Conservation (phyloP, 1,140 invertebrate species). For the Tetraneura akinire region DNA sequence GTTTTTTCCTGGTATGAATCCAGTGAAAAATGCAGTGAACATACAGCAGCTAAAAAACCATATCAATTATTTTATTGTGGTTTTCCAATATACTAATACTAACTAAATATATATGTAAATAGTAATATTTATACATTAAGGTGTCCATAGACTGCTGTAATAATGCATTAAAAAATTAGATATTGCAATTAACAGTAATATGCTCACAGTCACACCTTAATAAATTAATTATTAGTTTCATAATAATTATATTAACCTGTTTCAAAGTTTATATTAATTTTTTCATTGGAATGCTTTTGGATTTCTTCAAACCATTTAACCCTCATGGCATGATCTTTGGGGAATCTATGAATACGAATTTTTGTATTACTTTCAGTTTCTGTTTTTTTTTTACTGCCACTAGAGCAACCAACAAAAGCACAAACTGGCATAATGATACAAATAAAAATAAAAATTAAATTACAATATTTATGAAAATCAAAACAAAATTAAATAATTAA, state of each 20-base stretch:
- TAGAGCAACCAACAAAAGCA: not conserved
- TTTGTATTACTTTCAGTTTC: not conserved
- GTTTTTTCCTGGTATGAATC: not conserved
- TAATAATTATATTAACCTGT: not conserved
- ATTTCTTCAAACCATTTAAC: not conserved
- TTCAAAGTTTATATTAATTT: not conserved
- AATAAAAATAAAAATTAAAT: not conserved
- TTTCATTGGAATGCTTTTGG: not conserved
- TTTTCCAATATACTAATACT: too few relatives aligned
- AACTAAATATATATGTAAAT: not conserved
- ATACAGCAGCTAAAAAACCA: not conserved
- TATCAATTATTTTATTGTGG: too few relatives aligned
- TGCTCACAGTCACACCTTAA: too few relatives aligned
- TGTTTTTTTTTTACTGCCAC: not conserved
- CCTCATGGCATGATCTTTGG: not conserved
- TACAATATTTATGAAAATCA: too few relatives aligned
- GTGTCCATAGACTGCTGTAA: too few relatives aligned
- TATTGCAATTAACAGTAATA: too few relatives aligned
- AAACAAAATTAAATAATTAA: too few relatives aligned
- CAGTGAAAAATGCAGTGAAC: not conserved
- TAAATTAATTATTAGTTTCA: too few relatives aligned
- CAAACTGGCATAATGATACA: not conserved
- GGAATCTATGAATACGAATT: not conserved
- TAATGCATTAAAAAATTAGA: too few relatives aligned
- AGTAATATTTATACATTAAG: too few relatives aligned